A percentile compares a stretch with the other conserved stretches of the same genome.
Conservation (phyloP, 2,113 vertebrate species). For the Sinocyclocheilus rhinocerous region DNA sequence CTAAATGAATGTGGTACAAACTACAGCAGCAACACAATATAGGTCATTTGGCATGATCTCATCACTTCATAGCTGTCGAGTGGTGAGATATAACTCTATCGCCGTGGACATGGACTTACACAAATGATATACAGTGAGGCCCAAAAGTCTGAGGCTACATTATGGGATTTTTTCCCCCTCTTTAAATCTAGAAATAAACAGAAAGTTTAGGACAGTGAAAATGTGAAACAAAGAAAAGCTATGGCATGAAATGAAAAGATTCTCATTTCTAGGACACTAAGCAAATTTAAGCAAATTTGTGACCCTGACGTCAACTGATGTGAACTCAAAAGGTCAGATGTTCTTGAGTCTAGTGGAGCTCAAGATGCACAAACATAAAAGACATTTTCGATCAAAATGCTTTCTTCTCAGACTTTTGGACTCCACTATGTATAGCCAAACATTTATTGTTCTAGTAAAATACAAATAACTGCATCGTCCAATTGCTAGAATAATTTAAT, state of each 20-base stretch:
- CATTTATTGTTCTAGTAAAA: neutral
- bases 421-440: neutral
- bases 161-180: neutral
- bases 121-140: neutral
- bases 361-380: neutral
- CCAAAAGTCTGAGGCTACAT: neutral
- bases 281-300: slow-evolving; percentile 23
- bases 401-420: neutral
- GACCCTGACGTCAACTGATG: neutral
- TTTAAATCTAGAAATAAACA: neutral
- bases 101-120: neutral
- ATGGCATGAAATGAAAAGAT: neutral
- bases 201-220: neutral
- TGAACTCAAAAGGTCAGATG: slow-evolving; percentile 24
- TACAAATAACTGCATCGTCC: neutral
- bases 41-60: slow-evolving; percentile 10
- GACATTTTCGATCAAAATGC: neutral
- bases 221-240: neutral
- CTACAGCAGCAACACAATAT: slow-evolving; percentile 6
- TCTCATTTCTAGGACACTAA: slow-evolving; percentile 21
- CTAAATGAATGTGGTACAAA: neutral
- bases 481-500: neutral
- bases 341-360: neutral
- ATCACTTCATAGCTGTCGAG: neutral
- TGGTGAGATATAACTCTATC: neutral